Conservation (phyloP, 1,140 invertebrate genomes). For the Phortica variegata region DNA sequence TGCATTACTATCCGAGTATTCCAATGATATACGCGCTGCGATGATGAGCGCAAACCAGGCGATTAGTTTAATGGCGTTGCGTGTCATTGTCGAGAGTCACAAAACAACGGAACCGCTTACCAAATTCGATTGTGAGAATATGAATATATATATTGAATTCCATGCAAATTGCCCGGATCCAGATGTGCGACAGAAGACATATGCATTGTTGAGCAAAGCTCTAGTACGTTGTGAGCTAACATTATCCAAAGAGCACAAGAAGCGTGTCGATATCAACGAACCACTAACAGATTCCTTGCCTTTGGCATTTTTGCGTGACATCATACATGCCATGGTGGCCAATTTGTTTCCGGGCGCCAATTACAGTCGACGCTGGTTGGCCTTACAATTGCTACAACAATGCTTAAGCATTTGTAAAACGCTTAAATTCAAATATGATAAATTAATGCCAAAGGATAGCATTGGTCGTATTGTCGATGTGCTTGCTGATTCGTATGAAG, state of each 20-base stretch:
- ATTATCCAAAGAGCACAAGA: conserved; percentile 25
- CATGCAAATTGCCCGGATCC: conserved; percentile 74
- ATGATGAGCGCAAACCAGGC: conserved; percentile 35
- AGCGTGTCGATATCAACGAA: not conserved
- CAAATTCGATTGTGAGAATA: conserved; percentile 65
- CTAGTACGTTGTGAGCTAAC: conserved; percentile 30
- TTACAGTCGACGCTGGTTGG: conserved; percentile 66
- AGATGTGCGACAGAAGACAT: conserved; percentile 62
- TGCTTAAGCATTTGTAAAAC: conserved; percentile 18
- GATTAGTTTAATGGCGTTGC: conserved; percentile 62
- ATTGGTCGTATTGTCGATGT: conserved; percentile 61
- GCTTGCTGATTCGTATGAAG: conserved; percentile 77
- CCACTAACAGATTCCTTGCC: not conserved
- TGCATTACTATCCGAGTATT: conserved; percentile 15
- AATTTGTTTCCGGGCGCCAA: conserved; percentile 71
- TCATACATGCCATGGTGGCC: conserved; percentile 57
- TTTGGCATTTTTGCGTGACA: conserved; percentile 16
- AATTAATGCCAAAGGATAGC: conserved; percentile 41
- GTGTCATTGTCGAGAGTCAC: conserved; percentile 72
- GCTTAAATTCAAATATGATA: conserved; percentile 13
- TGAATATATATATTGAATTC: conserved; percentile 67
- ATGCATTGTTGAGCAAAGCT: conserved; percentile 67
- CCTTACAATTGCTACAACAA: conserved; percentile 57
- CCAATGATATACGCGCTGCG: conserved; percentile 11
- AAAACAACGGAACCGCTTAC: conserved; percentile 71